phyloP scores from a whole-genome alignment of 2,113 vertebrate genomes.

The Columba livia region DNA sequence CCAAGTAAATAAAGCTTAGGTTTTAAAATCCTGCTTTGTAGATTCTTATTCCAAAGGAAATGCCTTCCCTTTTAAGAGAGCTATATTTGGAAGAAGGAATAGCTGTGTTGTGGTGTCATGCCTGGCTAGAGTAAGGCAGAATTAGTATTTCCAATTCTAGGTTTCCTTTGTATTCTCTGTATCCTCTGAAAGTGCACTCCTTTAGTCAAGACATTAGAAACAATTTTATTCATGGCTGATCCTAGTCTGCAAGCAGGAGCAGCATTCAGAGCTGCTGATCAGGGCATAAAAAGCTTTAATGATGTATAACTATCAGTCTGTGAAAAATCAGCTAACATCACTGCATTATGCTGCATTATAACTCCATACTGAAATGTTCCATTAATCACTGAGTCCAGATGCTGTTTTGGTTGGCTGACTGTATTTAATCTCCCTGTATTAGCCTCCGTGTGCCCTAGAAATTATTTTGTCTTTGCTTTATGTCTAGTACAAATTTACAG shows the following conservation, averaged over 20 bases:
- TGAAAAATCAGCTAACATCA: conserved; percentile 22
- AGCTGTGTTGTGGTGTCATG: background rate
- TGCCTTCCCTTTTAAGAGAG: background rate
- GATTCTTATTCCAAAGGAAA: background rate
- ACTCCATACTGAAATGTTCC: background rate
- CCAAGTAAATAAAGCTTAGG: background rate
- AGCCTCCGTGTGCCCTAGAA: background rate
- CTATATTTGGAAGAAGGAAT: background rate
- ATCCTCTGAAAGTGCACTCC: background rate
- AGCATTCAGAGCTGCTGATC: background rate
- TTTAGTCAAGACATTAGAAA: background rate
- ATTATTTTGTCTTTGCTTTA: conserved; percentile 24
- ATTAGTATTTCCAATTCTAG: background rate
- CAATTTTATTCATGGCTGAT: background rate
- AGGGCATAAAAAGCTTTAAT: conserved; percentile 1
- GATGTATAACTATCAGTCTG: background rate
- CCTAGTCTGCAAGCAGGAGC: background rate
- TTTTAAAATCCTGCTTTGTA: background rate
- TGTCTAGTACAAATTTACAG: background rate
- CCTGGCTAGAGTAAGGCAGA: background rate
- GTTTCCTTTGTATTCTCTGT: background rate
- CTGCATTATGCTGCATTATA: background rate
- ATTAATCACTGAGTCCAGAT: conserved; percentile 19
- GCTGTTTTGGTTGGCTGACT: background rate
- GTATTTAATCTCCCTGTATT: background rate